Evolutionary conservation across 2,797 vertebrate species (phyloP).

Genomic region (Sardinella longiceps): DNA sequence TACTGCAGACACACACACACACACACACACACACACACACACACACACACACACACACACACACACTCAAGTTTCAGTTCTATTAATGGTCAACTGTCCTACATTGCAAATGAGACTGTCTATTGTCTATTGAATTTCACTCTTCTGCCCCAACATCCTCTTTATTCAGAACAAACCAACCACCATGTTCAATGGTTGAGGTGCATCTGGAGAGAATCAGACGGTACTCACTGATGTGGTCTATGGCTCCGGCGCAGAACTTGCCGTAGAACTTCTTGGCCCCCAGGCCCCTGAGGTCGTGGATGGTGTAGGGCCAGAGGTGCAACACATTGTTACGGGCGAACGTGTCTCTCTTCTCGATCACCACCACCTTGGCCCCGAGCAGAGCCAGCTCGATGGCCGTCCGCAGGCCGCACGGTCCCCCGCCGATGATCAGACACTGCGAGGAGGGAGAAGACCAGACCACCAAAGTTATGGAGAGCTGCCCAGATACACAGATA

Average conservation of each 20-base stretch:
- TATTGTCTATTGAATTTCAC: neutral
- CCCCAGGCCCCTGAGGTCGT: slow-evolving; percentile 91
- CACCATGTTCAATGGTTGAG: neutral
- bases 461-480: slow-evolving; percentile 33
- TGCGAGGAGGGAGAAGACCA: slow-evolving; percentile 56
- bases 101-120: neutral
- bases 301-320: slow-evolving; percentile 97
- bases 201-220: neutral
- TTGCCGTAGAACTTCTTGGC: slow-evolving; percentile 98
- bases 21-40: slow-evolving; percentile 25
- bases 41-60: neutral
- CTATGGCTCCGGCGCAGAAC: slow-evolving; percentile 95
- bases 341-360: slow-evolving; percentile 96
- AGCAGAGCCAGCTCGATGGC: slow-evolving; percentile 94
- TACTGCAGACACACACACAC: slow-evolving; percentile 12
- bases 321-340: slow-evolving; percentile 97
- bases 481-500: neutral
- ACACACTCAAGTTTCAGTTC: neutral
- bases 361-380: slow-evolving; percentile 92
- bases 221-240: slow-evolving; percentile 94
- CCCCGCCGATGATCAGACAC: slow-evolving; percentile 96
- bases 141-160: neutral
- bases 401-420: slow-evolving; percentile 92
- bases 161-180: neutral
- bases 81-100: neutral